Evolutionary conservation across 2,113 vertebrate genomes (phyloP).

Genomic region (Sminthopsis crassicaudata): DNA sequence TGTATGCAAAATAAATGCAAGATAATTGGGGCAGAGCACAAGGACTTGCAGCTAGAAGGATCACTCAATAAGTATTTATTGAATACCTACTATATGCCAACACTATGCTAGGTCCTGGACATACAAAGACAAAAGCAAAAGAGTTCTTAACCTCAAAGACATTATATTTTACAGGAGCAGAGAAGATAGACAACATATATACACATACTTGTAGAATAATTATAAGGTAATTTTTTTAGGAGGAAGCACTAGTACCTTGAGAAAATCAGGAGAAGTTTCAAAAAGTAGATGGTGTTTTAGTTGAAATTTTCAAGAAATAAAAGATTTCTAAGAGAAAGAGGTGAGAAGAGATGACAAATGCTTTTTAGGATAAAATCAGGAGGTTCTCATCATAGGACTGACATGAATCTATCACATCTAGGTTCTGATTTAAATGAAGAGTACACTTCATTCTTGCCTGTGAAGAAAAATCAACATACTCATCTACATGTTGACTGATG

Average conservation of each 20-base stretch:
- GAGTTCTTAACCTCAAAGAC: neutral
- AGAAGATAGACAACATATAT: neutral
- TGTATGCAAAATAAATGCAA: neutral
- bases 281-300: neutral
- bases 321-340: neutral
- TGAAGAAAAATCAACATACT: neutral
- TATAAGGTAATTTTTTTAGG: neutral
- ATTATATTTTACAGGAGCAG: neutral
- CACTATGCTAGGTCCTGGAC: neutral
- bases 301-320: neutral
- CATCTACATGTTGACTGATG: neutral
- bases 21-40: neutral
- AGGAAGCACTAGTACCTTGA: neutral
- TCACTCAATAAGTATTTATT: neutral
- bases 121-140: neutral
- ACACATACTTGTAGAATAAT: neutral
- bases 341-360: neutral
- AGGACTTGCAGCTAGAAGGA: neutral
- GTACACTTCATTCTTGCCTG: neutral
- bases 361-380: neutral
- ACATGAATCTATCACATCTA: slow-evolving; percentile 21
- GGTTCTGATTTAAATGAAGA: slow-evolving; percentile 2
- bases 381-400: neutral
- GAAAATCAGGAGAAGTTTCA: neutral
- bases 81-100: neutral